phyloP scores from a whole-genome alignment of 2,888 invertebrate species.

The Ophion ventricosus region DNA sequence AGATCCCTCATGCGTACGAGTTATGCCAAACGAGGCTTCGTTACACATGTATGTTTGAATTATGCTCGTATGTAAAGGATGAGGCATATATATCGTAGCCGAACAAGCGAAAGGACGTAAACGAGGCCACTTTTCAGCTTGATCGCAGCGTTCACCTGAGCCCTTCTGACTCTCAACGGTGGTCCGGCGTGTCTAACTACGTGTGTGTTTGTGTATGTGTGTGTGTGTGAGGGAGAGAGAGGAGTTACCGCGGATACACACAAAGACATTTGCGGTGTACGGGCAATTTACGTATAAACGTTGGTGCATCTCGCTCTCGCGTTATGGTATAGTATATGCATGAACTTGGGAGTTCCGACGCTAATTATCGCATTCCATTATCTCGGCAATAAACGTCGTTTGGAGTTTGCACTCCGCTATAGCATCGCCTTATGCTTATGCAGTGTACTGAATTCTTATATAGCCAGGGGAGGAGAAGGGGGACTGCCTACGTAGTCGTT shows the following conservation, averaged over 20 bases:
- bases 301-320: constrained; percentile 2
- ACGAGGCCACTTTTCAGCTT: neutral
- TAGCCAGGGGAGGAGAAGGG: too few species aligned
- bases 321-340: constrained; percentile 16
- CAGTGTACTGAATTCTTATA: neutral
- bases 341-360: constrained; percentile 55
- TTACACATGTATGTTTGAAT: constrained; percentile 12
- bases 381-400: constrained; percentile 53
- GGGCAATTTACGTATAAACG: neutral
- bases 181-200: too few species aligned
- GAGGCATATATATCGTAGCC: neutral
- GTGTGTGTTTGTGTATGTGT: too few species aligned
- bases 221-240: too few species aligned
- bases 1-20: constrained; percentile 26
- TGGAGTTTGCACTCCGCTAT: constrained; percentile 52
- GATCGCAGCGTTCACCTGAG: neutral
- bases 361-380: constrained; percentile 61
- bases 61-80: neutral
- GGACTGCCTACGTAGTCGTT: too few species aligned
- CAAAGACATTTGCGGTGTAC: neutral
- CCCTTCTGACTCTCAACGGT: too few species aligned
- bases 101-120: neutral
- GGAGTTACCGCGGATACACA: too few species aligned
- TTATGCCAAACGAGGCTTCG: constrained; percentile 28
- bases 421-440: neutral